Evolutionary conservation across 2,888 invertebrate species (phyloP).

Genomic region (Drosophila neonasuta): DNA sequence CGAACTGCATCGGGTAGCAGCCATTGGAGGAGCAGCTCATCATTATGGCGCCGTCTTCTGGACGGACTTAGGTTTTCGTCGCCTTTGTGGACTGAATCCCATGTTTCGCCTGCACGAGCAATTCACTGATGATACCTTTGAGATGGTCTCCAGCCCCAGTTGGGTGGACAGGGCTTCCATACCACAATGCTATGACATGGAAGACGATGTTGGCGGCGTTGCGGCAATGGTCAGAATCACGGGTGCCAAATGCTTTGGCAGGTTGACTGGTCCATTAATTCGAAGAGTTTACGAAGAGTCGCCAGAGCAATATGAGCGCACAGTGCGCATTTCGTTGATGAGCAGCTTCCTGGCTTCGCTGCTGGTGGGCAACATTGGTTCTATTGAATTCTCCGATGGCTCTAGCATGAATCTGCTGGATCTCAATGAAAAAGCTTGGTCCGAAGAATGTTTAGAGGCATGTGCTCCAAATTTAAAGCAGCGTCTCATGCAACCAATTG

Average conservation of each 20-base stretch:
- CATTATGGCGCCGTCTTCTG: slow-evolving; percentile 56
- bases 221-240: slow-evolving; percentile 39
- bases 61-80: slow-evolving; percentile 53
- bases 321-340: slow-evolving; percentile 53
- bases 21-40: slow-evolving; percentile 82
- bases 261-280: slow-evolving; percentile 52
- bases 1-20: slow-evolving; percentile 89
- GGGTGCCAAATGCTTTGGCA: slow-evolving; percentile 40
- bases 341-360: slow-evolving; percentile 61
- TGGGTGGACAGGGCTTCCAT: slow-evolving; percentile 30
- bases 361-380: slow-evolving; percentile 53
- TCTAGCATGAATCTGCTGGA: slow-evolving; percentile 85
- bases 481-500: slow-evolving; percentile 89
- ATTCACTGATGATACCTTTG: slow-evolving; percentile 43
- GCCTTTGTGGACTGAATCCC: slow-evolving; percentile 52
- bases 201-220: slow-evolving; percentile 25
- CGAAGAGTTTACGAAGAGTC: slow-evolving; percentile 30
- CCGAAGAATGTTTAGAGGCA: slow-evolving; percentile 86
- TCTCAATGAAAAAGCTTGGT: slow-evolving; percentile 89
- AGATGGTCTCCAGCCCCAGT: slow-evolving; percentile 7
- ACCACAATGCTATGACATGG: slow-evolving; percentile 31
- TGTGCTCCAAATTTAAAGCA: slow-evolving; percentile 87
- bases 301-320: slow-evolving; percentile 32
- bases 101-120: slow-evolving; percentile 54
- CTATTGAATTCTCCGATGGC: slow-evolving; percentile 57